A percentile compares a stretch with the other conserved stretches of the same genome.
Evolutionary conservation across 64 coral and sea anemone species (phyloP).

Genomic region (Astreopora myriophthalma): DNA sequence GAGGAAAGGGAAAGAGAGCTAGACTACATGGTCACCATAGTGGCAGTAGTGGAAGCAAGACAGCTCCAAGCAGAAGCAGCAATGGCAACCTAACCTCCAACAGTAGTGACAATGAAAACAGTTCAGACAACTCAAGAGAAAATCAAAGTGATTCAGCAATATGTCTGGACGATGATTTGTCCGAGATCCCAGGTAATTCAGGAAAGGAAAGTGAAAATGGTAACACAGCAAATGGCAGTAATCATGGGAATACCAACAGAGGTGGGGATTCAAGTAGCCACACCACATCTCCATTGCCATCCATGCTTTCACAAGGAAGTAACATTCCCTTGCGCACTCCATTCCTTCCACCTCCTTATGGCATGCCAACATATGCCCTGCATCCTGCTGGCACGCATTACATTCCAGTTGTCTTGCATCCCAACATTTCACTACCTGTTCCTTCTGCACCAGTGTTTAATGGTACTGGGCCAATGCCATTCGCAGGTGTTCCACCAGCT

Average conservation of each 20-base stretch:
- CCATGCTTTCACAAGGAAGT: constrained; percentile 32
- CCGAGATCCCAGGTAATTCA: constrained; percentile 8
- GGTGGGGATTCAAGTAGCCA: not conserved
- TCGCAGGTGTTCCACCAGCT: not conserved
- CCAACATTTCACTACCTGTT: constrained; percentile 69
- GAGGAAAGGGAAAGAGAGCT: constrained; percentile 24
- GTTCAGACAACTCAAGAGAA: constrained; percentile 64
- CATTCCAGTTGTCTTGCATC: constrained; percentile 83
- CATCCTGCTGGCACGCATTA: constrained; percentile 91
- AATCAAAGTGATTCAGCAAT: constrained; percentile 63
- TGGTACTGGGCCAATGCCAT: constrained; percentile 24
- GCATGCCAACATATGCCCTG: constrained; percentile 81
- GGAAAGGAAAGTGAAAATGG: constrained; percentile 34
- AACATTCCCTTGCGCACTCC: constrained; percentile 53
- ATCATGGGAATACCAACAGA: not conserved
- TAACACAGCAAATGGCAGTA: constrained; percentile 29
- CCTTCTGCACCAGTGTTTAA: not conserved
- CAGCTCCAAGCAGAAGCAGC: not conserved
- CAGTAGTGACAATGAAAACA: constrained; percentile 67
- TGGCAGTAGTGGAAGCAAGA: not conserved
- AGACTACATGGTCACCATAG: constrained; percentile 1
- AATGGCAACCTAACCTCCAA: not conserved
- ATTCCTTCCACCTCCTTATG: constrained; percentile 49
- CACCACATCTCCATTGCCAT: not conserved
- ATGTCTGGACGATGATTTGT: not conserved